Conservation (phyloP, 2,888 invertebrate species). For the Rhamnusium bicolor region DNA sequence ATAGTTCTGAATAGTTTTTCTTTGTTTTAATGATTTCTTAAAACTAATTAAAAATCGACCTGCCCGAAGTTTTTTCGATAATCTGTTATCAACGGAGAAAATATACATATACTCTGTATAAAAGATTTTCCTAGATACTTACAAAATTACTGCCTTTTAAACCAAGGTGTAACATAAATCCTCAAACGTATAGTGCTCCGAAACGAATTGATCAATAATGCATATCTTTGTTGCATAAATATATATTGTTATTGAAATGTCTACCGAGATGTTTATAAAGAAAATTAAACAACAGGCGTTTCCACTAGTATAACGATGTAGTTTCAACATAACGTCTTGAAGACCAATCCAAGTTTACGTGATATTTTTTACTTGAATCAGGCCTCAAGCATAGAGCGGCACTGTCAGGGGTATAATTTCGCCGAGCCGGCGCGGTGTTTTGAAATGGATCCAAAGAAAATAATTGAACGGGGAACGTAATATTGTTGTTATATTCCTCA, state of each 20-base stretch:
- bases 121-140: too few relatives aligned
- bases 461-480: conserved; percentile 31
- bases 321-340: conserved; percentile 2
- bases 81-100: too few relatives aligned
- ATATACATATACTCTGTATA: too few relatives aligned
- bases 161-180: too few relatives aligned
- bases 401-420: conserved; percentile 42
- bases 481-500: conserved; percentile 38
- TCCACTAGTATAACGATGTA: conserved; percentile 1
- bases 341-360: conserved; percentile 4
- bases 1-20: too few relatives aligned
- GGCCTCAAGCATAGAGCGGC: not conserved
- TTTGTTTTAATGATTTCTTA: too few relatives aligned
- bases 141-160: too few relatives aligned
- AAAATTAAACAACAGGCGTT: conserved; percentile 27
- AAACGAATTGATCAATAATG: too few relatives aligned
- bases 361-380: conserved; percentile 6
- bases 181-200: too few relatives aligned
- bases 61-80: too few relatives aligned
- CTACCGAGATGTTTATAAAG: not conserved
- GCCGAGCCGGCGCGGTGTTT: conserved; percentile 37
- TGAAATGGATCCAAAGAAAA: conserved; percentile 35
- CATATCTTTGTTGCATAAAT: not conserved
- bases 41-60: too few relatives aligned
- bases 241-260: not conserved